These are phyloP conservation scores for Apamea sordens DNA, from an alignment of 2,888 invertebrate species.

Conservation along the genomic window DNA sequence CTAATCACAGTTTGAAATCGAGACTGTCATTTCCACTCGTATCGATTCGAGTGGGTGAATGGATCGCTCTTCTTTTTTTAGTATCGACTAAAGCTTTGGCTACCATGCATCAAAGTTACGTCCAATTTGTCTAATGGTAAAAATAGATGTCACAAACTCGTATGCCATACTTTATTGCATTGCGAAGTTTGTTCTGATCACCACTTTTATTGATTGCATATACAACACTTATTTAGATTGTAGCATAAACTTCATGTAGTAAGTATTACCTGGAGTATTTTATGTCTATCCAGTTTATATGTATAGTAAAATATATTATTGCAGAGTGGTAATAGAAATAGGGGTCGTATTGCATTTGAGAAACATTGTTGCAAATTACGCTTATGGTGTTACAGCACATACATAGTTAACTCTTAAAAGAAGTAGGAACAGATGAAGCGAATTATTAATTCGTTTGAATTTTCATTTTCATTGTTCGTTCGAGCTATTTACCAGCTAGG, in stretches of 20 bases:
- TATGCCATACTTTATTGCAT: slow-evolving; percentile 30
- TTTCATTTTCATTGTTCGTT: too few species aligned
- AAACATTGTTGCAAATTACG: slow-evolving; percentile 2
- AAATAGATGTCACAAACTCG: slow-evolving; percentile 28
- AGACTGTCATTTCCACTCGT: neutral
- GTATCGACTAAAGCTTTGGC: slow-evolving; percentile 4
- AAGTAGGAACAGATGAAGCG: neutral
- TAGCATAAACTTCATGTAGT: slow-evolving; percentile 35
- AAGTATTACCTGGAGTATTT: slow-evolving; percentile 27
- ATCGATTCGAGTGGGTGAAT: neutral
- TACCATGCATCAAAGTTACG: slow-evolving; percentile 4
- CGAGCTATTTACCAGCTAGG: too few species aligned
- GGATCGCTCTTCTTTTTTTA: slow-evolving; percentile 7
- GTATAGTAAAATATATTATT: slow-evolving; percentile 38
- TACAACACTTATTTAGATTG: slow-evolving; percentile 37
- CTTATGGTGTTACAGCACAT: neutral
- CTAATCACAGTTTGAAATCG: neutral
- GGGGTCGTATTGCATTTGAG: neutral
- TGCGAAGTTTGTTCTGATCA: slow-evolving; percentile 29
- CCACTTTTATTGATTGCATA: slow-evolving; percentile 37
- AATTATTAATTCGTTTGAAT: neutral
- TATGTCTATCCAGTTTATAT: slow-evolving; percentile 32
- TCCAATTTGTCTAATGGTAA: slow-evolving; percentile 52
- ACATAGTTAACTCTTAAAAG: neutral
- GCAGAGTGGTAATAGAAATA: slow-evolving; percentile 10